Base-by-base conservation (phyloP, 2,113 vertebrate genomes). In the Cynoglossus semilaevis region DNA sequence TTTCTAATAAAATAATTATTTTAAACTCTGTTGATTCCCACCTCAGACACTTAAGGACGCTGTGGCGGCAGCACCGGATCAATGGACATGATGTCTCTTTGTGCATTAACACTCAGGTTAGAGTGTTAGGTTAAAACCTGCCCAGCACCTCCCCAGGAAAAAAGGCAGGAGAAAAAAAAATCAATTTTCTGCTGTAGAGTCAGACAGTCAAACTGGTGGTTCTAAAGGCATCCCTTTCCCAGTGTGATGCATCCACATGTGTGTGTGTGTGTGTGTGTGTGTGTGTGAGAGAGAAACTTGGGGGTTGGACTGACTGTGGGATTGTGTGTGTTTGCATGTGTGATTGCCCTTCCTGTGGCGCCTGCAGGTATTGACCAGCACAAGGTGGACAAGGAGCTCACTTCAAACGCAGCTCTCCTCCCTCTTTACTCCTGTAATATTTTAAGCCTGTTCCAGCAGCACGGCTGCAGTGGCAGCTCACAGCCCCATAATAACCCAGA, bases 41-140 rank as follows among this genome's bases (percentile, higher is more conserved):
- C 62, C 63, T 77, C 50, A 74, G 79, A 77, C 74, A 54, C 82
- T 85, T 84, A 81, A 91, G 91, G 91, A 93, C 85, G 84, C 65
- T 81, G 63, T 91, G 92, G 90, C 89, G 92, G 92, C 93, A 93
- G 90, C 91, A 89, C 89, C 40, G 77, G 94, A 96, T 97, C 94
- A 94, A 95, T 96, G 93, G 94, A 93, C 93, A 94, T 91, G 91
- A 92, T 95, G 91, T 92, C 89, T 94, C 92, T 89, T 91, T 92
- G 91, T 93, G 92, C 93, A 90, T 91, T 93, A 95, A 93, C 94
- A 88, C 93, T 91, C 92, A 80, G 94, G 92, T 95, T 94, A 93
- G 90, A 92, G 91, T 93, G 93, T 94, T 93, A 94, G 93, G 93
- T 96, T 96, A 96, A 94, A 89, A 94, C 91, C 92, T 92, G 92